Base-by-base conservation (phyloP, 2,888 invertebrate species). In the Camponotus fellah region DNA sequence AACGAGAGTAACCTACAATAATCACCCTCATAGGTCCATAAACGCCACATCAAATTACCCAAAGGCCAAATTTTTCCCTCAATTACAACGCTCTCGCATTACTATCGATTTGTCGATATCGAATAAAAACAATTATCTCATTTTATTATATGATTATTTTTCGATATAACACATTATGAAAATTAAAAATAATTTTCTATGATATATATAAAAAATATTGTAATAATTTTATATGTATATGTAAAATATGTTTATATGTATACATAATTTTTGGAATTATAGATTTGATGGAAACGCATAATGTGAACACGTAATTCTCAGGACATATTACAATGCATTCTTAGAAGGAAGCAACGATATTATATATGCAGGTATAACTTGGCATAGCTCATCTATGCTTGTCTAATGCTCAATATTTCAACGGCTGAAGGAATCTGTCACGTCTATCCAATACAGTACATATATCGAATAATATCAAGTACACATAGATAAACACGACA, bases 21-120 rank as follows among this genome's bases (percentile, higher is more conserved):
- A 89, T 89, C 87, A 85, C 71, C 74, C 84, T 88, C 83, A 83
- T 82, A 86, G 85, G 77, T 82, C 84, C 86, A 86, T 83, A 87
- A 87, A 86, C 75, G 75, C 87, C 79, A 66, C 85, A 79, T 68
- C 83, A 64, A 85, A 86, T 75, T 79, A 86, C 66, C 82, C 80
- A 86, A 83, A 62, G 60, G 58, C 66, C 85, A 84, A 26, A 89
- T 89, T 82, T 85, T 84, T 89, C 86, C 84, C 86, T 87, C 89
- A 83, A 87, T 86, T 84, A 82, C 62, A 71, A 32, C 56, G 68
- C 85, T 84, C 76, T 87, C 85, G 82, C 32, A 10, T 26, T n/a
- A 49, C 9, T 40, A 77, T 86, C 82, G 69, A 88, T 88, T 37
- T 3, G 12, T 43, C 46, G 34, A 26, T 21, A 37, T 3, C n/a